phyloP scores from a whole-genome alignment of 2,888 invertebrate genomes.

The Periphyllus acericola region DNA sequence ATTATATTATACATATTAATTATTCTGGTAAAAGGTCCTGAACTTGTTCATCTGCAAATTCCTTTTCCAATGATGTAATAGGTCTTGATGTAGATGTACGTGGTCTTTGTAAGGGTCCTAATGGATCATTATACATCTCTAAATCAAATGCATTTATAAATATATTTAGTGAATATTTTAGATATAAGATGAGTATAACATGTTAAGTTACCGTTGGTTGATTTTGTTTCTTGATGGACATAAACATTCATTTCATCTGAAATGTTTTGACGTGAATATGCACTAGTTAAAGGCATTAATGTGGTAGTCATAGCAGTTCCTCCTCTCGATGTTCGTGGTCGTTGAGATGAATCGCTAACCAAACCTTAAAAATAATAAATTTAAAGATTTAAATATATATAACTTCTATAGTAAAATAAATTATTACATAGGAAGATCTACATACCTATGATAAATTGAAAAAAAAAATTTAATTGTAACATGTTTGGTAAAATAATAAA shows the following conservation, averaged over 20 bases:
- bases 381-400: no score
- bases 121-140: conserved; percentile 70
- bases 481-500: no score
- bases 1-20: conserved; percentile 63
- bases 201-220: conserved; percentile 18
- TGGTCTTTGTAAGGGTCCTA: conserved; percentile 71
- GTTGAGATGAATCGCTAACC: conserved; percentile 40
- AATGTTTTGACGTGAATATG: conserved; percentile 46
- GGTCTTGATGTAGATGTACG: conserved; percentile 71
- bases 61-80: conserved; percentile 71
- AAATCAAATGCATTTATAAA: background rate
- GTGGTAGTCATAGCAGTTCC: conserved; percentile 43
- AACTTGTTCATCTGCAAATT: conserved; percentile 79
- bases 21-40: conserved; percentile 80
- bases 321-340: conserved; percentile 51
- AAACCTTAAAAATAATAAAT: background rate
- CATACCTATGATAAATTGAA: no score
- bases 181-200: background rate
- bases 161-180: background rate
- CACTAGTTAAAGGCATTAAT: conserved; percentile 58
- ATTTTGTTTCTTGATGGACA: conserved; percentile 41
- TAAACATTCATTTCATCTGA: conserved; percentile 49
- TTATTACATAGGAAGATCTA: no score
- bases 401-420: no score
- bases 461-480: no score